phyloP scores from a whole-genome alignment of 2,888 invertebrate genomes.

The Meganola albula region DNA sequence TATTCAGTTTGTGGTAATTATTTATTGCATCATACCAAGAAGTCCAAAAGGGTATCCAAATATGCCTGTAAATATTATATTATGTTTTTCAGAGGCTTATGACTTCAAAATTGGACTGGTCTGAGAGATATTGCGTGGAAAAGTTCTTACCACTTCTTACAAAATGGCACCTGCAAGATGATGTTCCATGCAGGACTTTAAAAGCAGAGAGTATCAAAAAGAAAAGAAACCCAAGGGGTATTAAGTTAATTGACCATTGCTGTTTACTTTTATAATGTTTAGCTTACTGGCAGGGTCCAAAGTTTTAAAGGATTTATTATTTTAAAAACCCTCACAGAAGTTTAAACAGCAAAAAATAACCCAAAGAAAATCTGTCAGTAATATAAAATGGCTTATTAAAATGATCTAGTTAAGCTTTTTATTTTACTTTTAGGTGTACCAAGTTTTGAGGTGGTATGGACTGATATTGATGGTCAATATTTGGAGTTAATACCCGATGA shows the following conservation, averaged over 20 bases:
- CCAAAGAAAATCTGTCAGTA: no score
- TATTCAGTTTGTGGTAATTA: conserved; percentile 81
- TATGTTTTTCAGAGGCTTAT: conserved; percentile 79
- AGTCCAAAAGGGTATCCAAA: background rate
- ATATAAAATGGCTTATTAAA: no score
- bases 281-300: no score
- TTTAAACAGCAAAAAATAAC: no score
- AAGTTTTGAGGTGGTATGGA: conserved; percentile 86
- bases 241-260: no score
- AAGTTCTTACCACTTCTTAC: conserved; percentile 87
- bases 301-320: no score
- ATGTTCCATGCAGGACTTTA: conserved; percentile 47
- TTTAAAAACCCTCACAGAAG: no score
- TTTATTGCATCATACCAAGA: no score
- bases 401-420: no score
- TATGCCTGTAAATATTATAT: background rate
- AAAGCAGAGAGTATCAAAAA: conserved; percentile 56
- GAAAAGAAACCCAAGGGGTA: conserved; percentile 72
- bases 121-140: conserved; percentile 84
- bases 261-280: no score
- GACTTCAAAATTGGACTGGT: conserved; percentile 83
- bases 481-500: conserved; percentile 78
- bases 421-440: conserved; percentile 72
- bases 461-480: conserved; percentile 75
- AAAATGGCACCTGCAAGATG: conserved; percentile 83